phyloP scores from a whole-genome alignment of 2,888 invertebrate genomes.

The Helleia helle region DNA sequence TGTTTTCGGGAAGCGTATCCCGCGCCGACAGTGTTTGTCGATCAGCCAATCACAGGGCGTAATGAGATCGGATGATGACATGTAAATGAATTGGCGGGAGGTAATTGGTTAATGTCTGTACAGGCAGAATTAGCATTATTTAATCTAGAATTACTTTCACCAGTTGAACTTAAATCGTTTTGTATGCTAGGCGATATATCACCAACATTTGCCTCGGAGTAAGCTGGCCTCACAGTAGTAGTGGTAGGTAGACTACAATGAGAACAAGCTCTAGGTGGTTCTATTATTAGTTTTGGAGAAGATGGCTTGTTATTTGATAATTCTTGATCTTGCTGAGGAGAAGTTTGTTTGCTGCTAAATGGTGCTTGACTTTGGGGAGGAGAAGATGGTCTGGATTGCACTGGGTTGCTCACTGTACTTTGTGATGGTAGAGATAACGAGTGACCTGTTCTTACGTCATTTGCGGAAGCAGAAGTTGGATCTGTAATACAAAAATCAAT shows the following conservation, averaged over 20 bases:
- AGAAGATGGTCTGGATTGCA: not conserved
- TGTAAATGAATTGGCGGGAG: no score
- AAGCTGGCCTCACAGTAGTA: slow-evolving; percentile 41
- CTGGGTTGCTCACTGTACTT: slow-evolving; percentile 18
- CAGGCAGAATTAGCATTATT: not conserved
- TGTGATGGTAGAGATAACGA: slow-evolving; percentile 35
- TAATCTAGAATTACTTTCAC: not conserved
- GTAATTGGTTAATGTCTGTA: no score
- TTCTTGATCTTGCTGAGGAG: slow-evolving; percentile 17
- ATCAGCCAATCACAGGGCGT: no score
- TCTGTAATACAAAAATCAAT: slow-evolving; percentile 11
- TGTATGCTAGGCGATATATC: not conserved
- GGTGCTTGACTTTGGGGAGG: not conserved
- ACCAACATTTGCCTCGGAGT: not conserved
- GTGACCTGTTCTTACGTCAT: slow-evolving; percentile 38
- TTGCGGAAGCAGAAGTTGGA: slow-evolving; percentile 16
- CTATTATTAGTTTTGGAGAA: slow-evolving; percentile 11
- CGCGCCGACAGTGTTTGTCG: no score
- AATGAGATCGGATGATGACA: no score
- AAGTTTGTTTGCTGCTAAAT: not conserved
- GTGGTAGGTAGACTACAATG: slow-evolving; percentile 75
- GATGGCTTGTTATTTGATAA: slow-evolving; percentile 13
- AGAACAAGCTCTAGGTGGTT: slow-evolving; percentile 67
- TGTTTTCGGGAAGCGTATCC: no score
- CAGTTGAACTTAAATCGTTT: slow-evolving; percentile 2